Evolutionary conservation across 2,888 invertebrate species (phyloP).

Genomic region (Carpatolechia fugitivella): DNA sequence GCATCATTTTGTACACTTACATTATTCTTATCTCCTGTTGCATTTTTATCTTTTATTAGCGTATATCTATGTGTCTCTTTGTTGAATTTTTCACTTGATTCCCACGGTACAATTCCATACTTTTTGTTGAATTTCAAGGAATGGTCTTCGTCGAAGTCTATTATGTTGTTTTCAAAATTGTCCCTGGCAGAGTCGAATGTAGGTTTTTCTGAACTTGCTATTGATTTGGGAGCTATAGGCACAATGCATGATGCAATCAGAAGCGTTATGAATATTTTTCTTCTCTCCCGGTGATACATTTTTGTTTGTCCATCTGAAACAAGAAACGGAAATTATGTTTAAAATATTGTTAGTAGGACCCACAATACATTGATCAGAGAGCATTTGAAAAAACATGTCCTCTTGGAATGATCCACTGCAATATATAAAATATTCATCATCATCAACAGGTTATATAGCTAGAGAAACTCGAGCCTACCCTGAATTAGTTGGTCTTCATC

Average conservation of each 20-base stretch:
- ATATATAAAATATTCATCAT: too few relatives aligned
- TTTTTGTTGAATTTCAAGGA: conserved; percentile 58
- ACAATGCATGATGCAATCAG: conserved; percentile 21
- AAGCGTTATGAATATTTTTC: conserved; percentile 56
- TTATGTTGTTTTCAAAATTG: conserved; percentile 59
- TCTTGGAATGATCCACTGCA: too few relatives aligned
- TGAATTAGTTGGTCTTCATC: too few relatives aligned
- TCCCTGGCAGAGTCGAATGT: conserved; percentile 37
- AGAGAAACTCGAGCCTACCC: too few relatives aligned
- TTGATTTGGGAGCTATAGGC: conserved; percentile 40
- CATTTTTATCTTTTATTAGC: conserved; percentile 40
- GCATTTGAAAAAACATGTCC: not conserved
- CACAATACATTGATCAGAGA: too few relatives aligned
- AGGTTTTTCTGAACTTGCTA: conserved; percentile 36
- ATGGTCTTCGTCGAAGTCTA: conserved; percentile 67
- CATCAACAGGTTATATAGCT: too few relatives aligned
- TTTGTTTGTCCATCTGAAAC: conserved; percentile 60
- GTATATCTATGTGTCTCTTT: conserved; percentile 63
- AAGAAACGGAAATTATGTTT: conserved; percentile 21
- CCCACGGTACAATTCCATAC: conserved; percentile 52
- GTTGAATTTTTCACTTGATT: conserved; percentile 42
- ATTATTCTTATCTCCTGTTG: conserved; percentile 19
- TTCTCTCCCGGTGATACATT: conserved; percentile 59
- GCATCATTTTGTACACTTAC: conserved; percentile 27
- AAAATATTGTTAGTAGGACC: too few relatives aligned